These are phyloP conservation scores for Copidosoma aretas DNA, from an alignment of 2,888 invertebrate genomes.

Conservation along the genomic window DNA sequence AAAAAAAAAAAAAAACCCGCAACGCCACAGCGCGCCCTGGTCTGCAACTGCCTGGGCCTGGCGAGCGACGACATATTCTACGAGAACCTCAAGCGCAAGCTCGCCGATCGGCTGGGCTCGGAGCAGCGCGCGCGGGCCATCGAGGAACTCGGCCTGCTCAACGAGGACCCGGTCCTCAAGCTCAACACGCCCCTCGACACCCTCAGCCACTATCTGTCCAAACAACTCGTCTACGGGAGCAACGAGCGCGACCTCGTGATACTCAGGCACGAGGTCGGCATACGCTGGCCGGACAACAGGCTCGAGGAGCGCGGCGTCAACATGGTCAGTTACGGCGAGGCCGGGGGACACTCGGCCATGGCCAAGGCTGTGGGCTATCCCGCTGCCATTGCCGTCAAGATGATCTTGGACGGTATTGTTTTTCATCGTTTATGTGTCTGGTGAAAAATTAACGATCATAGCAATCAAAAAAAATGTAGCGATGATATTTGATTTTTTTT, in stretches of 20 bases:
- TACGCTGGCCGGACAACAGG: constrained; percentile 88
- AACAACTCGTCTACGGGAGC: constrained; percentile 78
- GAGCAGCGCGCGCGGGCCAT: constrained; percentile 76
- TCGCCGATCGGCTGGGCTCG: constrained; percentile 80
- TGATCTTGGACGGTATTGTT: constrained; percentile 98
- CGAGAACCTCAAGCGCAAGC: constrained; percentile 86
- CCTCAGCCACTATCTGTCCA: constrained; percentile 85
- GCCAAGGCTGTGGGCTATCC: constrained; percentile 91
- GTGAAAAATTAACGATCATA: no score
- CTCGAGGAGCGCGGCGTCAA: constrained; percentile 83
- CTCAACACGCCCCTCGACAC: constrained; percentile 90
- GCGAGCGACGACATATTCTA: constrained; percentile 87
- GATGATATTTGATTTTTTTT: no score
- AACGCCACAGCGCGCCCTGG: constrained; percentile 74
- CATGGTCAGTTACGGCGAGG: constrained; percentile 88
- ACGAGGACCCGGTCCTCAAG: constrained; percentile 83
- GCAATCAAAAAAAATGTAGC: no score
- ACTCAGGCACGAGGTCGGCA: constrained; percentile 90
- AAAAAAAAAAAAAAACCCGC: no score
- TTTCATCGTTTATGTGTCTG: no score
- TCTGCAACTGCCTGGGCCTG: constrained; percentile 85
- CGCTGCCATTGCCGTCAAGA: constrained; percentile 95
- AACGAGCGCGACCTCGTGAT: constrained; percentile 91
- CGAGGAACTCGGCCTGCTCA: constrained; percentile 86
- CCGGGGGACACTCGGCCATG: constrained; percentile 92